Evolutionary conservation across 1,140 invertebrate genomes (phyloP), one percentile per base, ranked within the genome.

Genomic region (Chironomus striatipennis): DNA sequence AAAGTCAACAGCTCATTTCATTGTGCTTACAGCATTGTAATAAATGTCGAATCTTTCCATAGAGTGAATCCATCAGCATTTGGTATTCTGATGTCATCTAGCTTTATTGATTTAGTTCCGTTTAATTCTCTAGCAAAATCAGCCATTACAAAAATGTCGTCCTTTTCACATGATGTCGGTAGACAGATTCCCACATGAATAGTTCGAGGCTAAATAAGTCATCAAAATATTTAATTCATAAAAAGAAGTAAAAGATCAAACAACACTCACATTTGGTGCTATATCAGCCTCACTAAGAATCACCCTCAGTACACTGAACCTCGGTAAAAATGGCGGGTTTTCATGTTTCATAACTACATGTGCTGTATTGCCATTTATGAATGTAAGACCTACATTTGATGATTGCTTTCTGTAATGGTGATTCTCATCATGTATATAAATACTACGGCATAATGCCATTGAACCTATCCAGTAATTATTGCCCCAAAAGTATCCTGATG

Each of bases 381-480:
- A 79, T 18, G 79, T 79, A 42, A 81, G 74, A 0, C 81, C 77
- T 17, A 74, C 78, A 75, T 79, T 77, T 15, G 76, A 77, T 70
- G 77, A 76, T 75, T 77, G 67, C 34, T 76, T 65, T 76, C 76
- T 78, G 73, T 80, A 77, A 73, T 73, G 20, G 6, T 75, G 77
- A 34, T 82, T 79, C 17, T 79, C 75, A 34, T 78, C 76, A 64
- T 80, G 78, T 9, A 83, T 80, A 76, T 87, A 86, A 74, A 92
- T 90, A 75, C 90, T 87, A 73, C 86, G 82, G 79, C 92, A 94
- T 42, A 92, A 86, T 75, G 88, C 89, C 57, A 89, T 85, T 1
- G 92, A 94, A 76, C 91, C 91, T 43, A 88, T 87, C 88, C 91
- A 93, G 82, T 90, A 94, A 74, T 89, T 89, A 82, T 94, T 94